phyloP scores from a whole-genome alignment of 2,888 invertebrate genomes.

The Himalopsyche japonica region DNA sequence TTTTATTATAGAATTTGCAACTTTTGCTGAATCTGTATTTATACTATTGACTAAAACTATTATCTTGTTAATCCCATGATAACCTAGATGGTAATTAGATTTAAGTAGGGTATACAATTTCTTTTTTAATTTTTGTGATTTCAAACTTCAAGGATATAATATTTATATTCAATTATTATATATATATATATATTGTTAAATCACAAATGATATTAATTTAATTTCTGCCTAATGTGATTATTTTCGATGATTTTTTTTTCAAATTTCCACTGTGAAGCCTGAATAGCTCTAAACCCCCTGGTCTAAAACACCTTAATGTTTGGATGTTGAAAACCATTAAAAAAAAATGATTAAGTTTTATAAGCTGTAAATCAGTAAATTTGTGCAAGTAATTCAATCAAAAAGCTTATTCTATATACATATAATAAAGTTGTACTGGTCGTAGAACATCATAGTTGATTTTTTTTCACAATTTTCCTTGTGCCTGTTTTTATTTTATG shows the following conservation, averaged over 20 bases:
- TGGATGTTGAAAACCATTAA: no score
- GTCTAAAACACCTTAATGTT: no score
- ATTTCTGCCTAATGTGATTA: neutral
- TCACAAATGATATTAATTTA: neutral
- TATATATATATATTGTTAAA: constrained; percentile 15
- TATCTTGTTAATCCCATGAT: neutral
- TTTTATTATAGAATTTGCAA: neutral
- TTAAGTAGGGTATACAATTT: neutral
- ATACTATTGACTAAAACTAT: neutral
- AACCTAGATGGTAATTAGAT: neutral
- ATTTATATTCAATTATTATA: constrained; percentile 21
- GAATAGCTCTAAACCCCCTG: neutral
- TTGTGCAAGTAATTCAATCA: no score
- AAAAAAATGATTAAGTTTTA: no score
- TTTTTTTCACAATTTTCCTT: no score
- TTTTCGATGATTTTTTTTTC: neutral
- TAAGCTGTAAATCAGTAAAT: no score
- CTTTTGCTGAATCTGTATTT: neutral
- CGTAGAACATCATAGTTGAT: no score
- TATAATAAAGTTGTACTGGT: no score
- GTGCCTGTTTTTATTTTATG: no score
- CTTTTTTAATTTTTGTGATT: neutral
- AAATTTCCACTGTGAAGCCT: neutral
- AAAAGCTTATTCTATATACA: no score
- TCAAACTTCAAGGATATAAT: constrained; percentile 21